Evolutionary conservation across 1,140 invertebrate genomes (phyloP), one percentile per base, ranked within the genome.

Genomic region (Dolichoris vasculosae): DNA sequence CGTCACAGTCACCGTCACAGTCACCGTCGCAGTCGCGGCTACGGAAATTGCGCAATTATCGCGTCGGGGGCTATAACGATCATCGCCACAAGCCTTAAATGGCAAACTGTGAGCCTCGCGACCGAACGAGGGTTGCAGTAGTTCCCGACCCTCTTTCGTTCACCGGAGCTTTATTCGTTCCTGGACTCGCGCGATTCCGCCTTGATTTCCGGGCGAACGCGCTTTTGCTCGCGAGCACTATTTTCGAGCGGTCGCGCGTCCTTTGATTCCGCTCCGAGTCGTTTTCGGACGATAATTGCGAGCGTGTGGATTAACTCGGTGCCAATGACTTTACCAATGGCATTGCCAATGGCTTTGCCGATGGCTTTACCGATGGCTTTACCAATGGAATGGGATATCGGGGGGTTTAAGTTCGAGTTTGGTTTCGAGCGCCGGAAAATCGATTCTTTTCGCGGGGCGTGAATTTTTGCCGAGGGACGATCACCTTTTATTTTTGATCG

Each of bases 1-100:
- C 23, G 71, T 51, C 30, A 84, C 88, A 82, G 89, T n/a, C n/a
- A n/a, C n/a, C 75, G 46, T 35, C 46, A 20, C 35, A 20, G 26
- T 23, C 40, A n/a, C 35, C 79, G 40, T 8, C 32, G 35, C 79
- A 9, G 63, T 32, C 46, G 80, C 13, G 35, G 71, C 71, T 26
- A 84, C 88, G 86, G 89, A 88, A 89, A 88, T 88, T 87, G 87
- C 85, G 88, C 88, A 89, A 89, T 89, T 88, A 89, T 89, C 87
- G 87, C 88, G 86, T 87, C 87, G 88, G 86, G 87, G 86, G 73
- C 46, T 80, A 69, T 79, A 80, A 84, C 80, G 88, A 89, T 87
- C 87, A 87, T 86, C 81, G 88, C 83, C 69, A 86, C 88, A 88
- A 88, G 87, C 77, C 88, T 86, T 88, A 87, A 88, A 88, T 88